phyloP scores from a whole-genome alignment of 2,113 vertebrate genomes.

The Lophura nycthemera region DNA sequence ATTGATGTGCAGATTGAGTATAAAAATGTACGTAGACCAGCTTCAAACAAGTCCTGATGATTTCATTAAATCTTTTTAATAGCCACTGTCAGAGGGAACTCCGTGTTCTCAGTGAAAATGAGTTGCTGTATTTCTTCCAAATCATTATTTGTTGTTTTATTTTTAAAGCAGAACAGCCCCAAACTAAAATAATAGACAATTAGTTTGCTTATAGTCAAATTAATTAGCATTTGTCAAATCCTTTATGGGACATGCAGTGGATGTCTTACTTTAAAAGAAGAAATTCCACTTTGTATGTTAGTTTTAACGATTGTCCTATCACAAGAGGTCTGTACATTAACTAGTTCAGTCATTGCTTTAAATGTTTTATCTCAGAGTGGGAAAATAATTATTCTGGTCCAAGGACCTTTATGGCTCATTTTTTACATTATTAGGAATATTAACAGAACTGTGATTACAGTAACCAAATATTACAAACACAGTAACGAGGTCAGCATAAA shows the following conservation, averaged over 20 bases:
- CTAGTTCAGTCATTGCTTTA: not conserved
- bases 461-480: not conserved
- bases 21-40: slow-evolving; percentile 64
- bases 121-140: slow-evolving; percentile 61
- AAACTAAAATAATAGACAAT: slow-evolving; percentile 64
- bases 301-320: not conserved
- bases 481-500: not conserved
- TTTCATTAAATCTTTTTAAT: slow-evolving; percentile 78
- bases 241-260: slow-evolving; percentile 20
- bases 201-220: slow-evolving; percentile 53
- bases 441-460: slow-evolving; percentile 26
- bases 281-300: slow-evolving; percentile 17
- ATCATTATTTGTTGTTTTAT: slow-evolving; percentile 53
- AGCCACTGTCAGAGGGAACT: slow-evolving; percentile 48
- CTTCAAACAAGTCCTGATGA: slow-evolving; percentile 69
- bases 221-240: slow-evolving; percentile 53
- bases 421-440: not conserved
- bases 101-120: slow-evolving; percentile 65
- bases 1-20: slow-evolving; percentile 67
- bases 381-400: not conserved
- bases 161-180: slow-evolving; percentile 26
- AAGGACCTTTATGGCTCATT: not conserved
- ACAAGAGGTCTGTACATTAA: not conserved
- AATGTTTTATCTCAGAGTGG: not conserved
- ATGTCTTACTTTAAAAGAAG: slow-evolving; percentile 38